Conservation (phyloP, 2,888 invertebrate genomes). For the Dynastes tityus region DNA sequence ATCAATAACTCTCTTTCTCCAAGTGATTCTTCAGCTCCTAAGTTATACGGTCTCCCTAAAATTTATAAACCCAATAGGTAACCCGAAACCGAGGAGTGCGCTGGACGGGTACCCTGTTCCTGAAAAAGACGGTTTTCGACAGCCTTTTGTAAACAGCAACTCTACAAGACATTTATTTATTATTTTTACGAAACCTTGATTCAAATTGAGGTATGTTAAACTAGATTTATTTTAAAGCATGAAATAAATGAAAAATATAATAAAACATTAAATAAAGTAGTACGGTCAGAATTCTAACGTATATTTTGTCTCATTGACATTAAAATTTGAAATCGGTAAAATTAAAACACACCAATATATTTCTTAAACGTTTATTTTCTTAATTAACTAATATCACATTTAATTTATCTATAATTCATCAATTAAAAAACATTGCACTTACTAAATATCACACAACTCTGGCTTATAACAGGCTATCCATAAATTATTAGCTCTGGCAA, state of each 20-base stretch:
- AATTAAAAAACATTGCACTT: conserved; percentile 6
- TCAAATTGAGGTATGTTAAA: too few relatives aligned
- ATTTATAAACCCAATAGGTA: too few relatives aligned
- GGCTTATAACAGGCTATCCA: not conserved
- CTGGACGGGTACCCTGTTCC: too few relatives aligned
- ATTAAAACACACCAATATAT: not conserved
- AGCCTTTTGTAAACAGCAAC: too few relatives aligned
- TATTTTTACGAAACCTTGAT: too few relatives aligned
- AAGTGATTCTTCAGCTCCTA: too few relatives aligned
- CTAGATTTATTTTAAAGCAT: too few relatives aligned
- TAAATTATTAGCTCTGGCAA: not conserved
- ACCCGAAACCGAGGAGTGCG: too few relatives aligned
- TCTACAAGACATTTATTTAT: too few relatives aligned
- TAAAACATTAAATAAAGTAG: not conserved
- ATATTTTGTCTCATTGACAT: not conserved
- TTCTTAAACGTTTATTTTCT: not conserved
- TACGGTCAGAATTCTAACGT: not conserved
- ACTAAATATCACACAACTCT: conserved; percentile 9
- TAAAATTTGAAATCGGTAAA: not conserved
- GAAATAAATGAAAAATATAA: not conserved
- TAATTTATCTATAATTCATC: not conserved
- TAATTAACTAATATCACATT: conserved; percentile 31
- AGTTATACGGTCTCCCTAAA: too few relatives aligned
- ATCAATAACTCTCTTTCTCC: too few relatives aligned
- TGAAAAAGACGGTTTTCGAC: too few relatives aligned